Percentiles rank a stretch among this genome's conserved stretches.
Conservation (phyloP, 2,113 vertebrate genomes). For the Muscicapa adusta region DNA sequence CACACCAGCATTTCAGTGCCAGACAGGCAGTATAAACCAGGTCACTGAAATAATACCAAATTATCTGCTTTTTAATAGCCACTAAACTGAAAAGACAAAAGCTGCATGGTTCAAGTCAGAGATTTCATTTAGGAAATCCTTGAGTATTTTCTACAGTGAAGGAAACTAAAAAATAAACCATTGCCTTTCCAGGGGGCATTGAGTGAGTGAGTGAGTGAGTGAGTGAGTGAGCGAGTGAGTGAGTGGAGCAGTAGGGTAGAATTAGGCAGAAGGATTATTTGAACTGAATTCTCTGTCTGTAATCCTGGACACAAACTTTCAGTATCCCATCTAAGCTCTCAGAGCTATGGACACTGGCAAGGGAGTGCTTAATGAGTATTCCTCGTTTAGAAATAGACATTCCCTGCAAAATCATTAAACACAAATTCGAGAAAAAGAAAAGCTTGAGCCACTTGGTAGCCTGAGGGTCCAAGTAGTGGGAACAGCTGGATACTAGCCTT, state of each 20-base stretch:
- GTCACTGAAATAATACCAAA: not conserved
- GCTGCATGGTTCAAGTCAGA: not conserved
- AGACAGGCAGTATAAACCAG: not conserved
- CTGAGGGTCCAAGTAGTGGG: not conserved
- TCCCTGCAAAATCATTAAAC: not conserved
- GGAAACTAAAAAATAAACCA: not conserved
- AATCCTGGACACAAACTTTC: not conserved
- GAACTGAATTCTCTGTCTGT: not conserved
- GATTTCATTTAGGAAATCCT: not conserved
- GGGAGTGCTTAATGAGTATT: not conserved
- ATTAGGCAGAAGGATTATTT: not conserved
- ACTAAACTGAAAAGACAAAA: not conserved
- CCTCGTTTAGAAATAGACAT: not conserved
- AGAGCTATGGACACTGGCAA: not conserved
- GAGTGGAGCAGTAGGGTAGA: not conserved
- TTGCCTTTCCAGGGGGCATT: not conserved
- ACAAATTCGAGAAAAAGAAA: not conserved
- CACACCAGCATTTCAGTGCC: not conserved
- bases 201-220: not conserved
- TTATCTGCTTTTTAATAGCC: not conserved
- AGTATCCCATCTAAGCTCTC: not conserved
- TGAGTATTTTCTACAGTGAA: not conserved
- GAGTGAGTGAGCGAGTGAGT: not conserved
- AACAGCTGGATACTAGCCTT: not conserved
- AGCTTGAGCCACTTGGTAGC: not conserved